Evolutionary conservation across 2,113 vertebrate genomes (phyloP).

Genomic region (Sorex fumeus): DNA sequence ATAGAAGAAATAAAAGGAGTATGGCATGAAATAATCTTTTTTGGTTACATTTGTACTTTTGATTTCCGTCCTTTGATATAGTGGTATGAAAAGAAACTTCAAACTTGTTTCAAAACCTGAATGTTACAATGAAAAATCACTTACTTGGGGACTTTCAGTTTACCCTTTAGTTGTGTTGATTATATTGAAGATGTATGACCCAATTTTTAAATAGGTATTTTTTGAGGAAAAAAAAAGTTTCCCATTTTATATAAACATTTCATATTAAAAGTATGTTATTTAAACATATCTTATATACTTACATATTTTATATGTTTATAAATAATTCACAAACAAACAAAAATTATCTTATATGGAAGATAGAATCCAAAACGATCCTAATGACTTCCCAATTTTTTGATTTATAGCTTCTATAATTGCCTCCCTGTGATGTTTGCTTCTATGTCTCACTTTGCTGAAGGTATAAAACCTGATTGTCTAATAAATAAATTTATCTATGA

Average conservation of each 20-base stretch:
- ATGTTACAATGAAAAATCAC: background rate
- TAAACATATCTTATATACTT: too few relatives aligned
- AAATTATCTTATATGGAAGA: background rate
- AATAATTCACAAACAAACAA: background rate
- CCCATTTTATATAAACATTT: background rate
- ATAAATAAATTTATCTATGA: background rate
- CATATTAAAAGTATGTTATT: too few relatives aligned
- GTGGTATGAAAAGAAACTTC: background rate
- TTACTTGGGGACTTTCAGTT: background rate
- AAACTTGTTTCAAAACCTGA: constrained; percentile 9
- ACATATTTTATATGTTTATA: background rate
- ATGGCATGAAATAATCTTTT: background rate
- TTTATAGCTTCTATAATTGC: background rate
- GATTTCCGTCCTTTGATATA: background rate
- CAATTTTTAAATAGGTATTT: constrained; percentile 16
- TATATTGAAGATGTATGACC: background rate
- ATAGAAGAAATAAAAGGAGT: background rate
- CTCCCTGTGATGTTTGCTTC: background rate
- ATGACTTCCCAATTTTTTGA: background rate
- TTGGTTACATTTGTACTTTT: constrained; percentile 31
- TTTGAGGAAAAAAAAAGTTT: background rate
- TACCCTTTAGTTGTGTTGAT: background rate
- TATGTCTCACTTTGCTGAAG: background rate
- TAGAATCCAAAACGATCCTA: background rate
- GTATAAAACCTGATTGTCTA: background rate